These are phyloP conservation scores for Fissipunctia ypsillon DNA, from an alignment of 2,888 invertebrate species.

Conservation along the genomic window DNA sequence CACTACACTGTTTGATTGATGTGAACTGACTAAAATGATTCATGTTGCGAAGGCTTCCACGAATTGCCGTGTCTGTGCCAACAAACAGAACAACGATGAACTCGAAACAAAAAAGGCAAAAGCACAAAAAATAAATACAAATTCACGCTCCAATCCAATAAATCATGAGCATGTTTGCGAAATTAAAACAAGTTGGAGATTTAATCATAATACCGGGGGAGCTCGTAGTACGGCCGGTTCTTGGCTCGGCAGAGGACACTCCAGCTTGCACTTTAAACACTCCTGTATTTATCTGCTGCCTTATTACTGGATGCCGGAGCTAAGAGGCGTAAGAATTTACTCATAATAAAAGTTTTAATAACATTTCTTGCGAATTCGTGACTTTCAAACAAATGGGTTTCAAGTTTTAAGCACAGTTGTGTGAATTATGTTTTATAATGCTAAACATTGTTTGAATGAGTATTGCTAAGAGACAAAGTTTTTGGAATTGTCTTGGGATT, in stretches of 20 bases:
- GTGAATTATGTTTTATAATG: conserved; percentile 55
- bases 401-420: conserved; percentile 52
- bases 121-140: conserved; percentile 36
- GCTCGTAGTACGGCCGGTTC: conserved; percentile 57
- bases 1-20: conserved; percentile 27
- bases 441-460: conserved; percentile 37
- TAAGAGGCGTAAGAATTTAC: conserved; percentile 55
- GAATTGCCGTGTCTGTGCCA: conserved; percentile 19
- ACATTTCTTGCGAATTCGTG: conserved; percentile 57
- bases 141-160: conserved; percentile 39
- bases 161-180: conserved; percentile 58
- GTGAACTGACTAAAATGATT: conserved; percentile 19
- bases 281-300: conserved; percentile 64
- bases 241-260: conserved; percentile 66
- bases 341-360: conserved; percentile 63
- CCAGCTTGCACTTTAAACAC: conserved; percentile 61
- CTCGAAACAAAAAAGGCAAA: conserved; percentile 30
- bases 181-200: conserved; percentile 59
- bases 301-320: conserved; percentile 54
- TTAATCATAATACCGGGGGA: conserved; percentile 43
- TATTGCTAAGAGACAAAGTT: conserved; percentile 32
- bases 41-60: conserved; percentile 16
- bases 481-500: conserved; percentile 21
- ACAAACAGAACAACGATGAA: conserved; percentile 12
- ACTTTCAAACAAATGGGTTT: conserved; percentile 48